A percentile compares a stretch with the other conserved stretches of the same genome.
Conservation (phyloP, 1,140 invertebrate species). For the Caerostris extrusa region DNA sequence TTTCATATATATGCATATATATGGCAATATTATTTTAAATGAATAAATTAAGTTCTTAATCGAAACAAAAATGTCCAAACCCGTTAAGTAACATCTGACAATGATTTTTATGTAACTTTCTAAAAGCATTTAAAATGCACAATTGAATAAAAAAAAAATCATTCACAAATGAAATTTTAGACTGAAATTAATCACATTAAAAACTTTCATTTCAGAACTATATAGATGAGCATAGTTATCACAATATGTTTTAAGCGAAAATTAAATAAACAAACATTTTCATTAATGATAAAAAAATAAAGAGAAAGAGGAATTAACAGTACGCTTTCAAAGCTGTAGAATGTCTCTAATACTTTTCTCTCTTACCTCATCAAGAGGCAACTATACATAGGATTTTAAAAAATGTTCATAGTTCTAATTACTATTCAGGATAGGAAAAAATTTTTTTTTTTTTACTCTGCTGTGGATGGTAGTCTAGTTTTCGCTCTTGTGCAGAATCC, state of each 20-base stretch:
- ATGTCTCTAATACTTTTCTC: constrained; percentile 15
- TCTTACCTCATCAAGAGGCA: background rate
- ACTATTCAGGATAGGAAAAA: background rate
- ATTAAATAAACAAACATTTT: background rate
- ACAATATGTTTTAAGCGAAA: background rate
- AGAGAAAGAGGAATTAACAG: background rate
- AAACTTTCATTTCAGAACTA: background rate
- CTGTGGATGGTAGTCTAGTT: constrained; percentile 69
- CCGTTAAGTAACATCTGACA: background rate
- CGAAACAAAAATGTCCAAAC: background rate
- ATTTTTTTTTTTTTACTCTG: constrained; percentile 26
- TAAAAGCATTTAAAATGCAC: background rate
- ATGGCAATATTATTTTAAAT: background rate
- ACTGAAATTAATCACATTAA: background rate
- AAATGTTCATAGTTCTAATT: constrained; percentile 32
- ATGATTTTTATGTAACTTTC: background rate
- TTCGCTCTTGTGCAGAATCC: constrained; percentile 84
- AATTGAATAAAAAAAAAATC: background rate
- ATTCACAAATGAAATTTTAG: background rate
- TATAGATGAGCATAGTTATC: background rate
- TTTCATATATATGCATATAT: too few species aligned
- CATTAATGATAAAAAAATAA: background rate
- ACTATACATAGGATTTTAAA: background rate
- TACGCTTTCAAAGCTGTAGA: background rate
- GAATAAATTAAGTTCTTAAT: background rate